Percentiles rank a stretch among this genome's conserved stretches.
Conservation (phyloP, 2,888 invertebrate genomes). For the Drosophila maculinotata region DNA sequence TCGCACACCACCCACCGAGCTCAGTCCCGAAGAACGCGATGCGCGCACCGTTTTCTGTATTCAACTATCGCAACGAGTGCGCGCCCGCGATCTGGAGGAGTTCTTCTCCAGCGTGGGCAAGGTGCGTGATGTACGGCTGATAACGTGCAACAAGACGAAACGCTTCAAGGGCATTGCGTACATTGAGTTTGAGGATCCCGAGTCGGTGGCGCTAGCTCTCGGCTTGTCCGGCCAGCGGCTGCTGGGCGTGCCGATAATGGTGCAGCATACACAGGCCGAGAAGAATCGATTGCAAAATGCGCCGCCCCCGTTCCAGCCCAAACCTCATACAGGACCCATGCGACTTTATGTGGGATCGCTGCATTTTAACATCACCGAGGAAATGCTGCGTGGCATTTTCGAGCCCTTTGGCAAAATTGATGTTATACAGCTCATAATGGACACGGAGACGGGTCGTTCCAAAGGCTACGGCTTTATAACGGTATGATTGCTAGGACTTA, state of each 20-base stretch:
- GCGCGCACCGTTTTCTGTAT: conserved; percentile 99
- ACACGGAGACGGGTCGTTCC: conserved; percentile 96
- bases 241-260: conserved; percentile 97
- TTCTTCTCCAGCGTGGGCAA: conserved; percentile 99
- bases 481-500: conserved; percentile 88
- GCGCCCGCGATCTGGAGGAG: conserved; percentile 97
- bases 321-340: conserved; percentile 97
- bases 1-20: conserved; percentile 88
- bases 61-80: conserved; percentile 97
- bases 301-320: conserved; percentile 93
- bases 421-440: conserved; percentile 97
- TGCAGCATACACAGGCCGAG: conserved; percentile 98
- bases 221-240: conserved; percentile 98
- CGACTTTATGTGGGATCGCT: conserved; percentile 98
- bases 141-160: conserved; percentile 99
- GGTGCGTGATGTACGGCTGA: conserved; percentile 98
- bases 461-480: conserved; percentile 99
- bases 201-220: conserved; percentile 97
- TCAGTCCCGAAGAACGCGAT: conserved; percentile 98
- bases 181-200: conserved; percentile 99
- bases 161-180: conserved; percentile 99
- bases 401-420: conserved; percentile 99
- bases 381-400: conserved; percentile 99
- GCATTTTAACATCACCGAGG: conserved; percentile 99
- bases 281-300: conserved; percentile 96